These are phyloP conservation scores for Neomorphus geoffroyi DNA, from an alignment of 2,797 vertebrate genomes.

Conservation along the genomic window DNA sequence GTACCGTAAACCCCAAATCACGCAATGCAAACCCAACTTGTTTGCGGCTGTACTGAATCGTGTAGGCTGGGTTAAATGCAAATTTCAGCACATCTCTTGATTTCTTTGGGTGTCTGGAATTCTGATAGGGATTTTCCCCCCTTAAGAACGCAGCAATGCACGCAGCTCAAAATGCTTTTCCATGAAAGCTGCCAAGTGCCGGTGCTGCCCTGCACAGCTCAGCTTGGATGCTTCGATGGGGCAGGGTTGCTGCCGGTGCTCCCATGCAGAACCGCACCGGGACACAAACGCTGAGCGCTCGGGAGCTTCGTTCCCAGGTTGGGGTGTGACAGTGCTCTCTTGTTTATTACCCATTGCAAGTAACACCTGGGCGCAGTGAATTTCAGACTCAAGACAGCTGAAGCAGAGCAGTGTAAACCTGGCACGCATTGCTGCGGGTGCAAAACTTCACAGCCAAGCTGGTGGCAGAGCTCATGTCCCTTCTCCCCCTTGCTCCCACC, in stretches of 20 bases:
- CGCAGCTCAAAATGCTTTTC: background rate
- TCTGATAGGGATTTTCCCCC: accelerated
- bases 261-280: accelerated
- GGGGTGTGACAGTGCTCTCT: background rate
- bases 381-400: background rate
- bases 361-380: background rate
- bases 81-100: background rate
- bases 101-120: background rate
- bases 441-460: too few relatives aligned
- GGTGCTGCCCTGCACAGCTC: accelerated
- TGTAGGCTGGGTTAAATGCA: background rate
- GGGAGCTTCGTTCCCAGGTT: background rate
- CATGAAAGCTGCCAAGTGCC: background rate
- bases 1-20: background rate
- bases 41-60: background rate
- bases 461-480: accelerated
- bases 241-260: background rate
- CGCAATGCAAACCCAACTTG: background rate
- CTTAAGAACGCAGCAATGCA: background rate
- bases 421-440: too few relatives aligned
- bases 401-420: too few relatives aligned
- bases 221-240: background rate
- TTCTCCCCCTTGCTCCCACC: too few relatives aligned
- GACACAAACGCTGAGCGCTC: background rate
- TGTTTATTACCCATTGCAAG: background rate